Conservation (phyloP, 2,797 vertebrate genomes). For the Mycteria americana region DNA sequence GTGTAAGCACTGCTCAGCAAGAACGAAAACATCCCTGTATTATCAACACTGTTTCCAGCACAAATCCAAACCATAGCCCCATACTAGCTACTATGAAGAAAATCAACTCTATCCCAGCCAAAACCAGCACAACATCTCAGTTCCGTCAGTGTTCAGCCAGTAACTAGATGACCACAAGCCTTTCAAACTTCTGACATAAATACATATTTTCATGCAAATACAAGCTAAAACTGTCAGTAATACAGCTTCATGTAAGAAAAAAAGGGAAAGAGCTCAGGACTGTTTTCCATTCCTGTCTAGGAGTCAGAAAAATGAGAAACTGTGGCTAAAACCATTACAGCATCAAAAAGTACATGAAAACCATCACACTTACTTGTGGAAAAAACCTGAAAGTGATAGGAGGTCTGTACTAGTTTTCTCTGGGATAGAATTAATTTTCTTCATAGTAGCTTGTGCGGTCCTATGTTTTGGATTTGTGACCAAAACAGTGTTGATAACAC, state of each 20-base stretch:
- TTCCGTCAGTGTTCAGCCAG: background rate
- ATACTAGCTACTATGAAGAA: too few species aligned
- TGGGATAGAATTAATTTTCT: background rate
- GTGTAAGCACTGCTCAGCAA: too few species aligned
- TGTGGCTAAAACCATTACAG: accelerated
- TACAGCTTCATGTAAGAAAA: background rate
- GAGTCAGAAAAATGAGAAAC: background rate
- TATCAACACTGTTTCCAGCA: too few species aligned
- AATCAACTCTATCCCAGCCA: too few species aligned
- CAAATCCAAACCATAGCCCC: too few species aligned
- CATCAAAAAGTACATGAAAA: background rate
- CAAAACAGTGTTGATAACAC: background rate
- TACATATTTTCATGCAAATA: background rate
- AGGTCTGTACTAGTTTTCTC: background rate
- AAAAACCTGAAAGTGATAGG: background rate
- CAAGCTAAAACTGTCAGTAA: background rate
- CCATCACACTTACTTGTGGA: background rate
- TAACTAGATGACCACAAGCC: background rate
- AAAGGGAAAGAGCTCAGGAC: background rate
- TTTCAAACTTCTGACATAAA: background rate
- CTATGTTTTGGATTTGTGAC: background rate
- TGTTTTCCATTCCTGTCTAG: background rate
- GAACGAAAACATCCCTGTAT: too few species aligned
- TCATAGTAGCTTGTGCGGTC: background rate
- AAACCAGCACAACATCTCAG: background rate